Conservation (phyloP, 23 tunicate genomes). For the Halocynthia roretzi region DNA sequence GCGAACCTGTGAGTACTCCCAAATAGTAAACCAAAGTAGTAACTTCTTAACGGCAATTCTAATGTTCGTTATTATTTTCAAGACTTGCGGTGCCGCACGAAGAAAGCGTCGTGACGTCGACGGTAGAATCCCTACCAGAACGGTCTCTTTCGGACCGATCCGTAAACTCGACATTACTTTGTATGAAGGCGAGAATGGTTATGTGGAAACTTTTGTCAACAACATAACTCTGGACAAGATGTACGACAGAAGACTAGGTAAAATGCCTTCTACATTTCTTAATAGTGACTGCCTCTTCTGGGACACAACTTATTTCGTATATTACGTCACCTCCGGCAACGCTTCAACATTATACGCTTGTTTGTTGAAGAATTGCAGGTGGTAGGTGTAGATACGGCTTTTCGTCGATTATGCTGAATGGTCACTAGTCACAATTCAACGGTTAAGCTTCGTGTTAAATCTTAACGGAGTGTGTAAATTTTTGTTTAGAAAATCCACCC, state of each 20-base stretch:
- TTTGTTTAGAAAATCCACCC: too few species aligned
- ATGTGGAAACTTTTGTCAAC: not conserved
- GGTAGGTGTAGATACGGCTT: conserved; percentile 58
- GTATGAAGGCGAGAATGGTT: not conserved
- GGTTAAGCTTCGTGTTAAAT: too few species aligned
- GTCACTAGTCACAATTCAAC: too few species aligned
- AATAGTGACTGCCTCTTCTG: not conserved
- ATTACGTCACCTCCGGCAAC: conserved; percentile 52
- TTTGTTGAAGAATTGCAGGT: conserved; percentile 99
- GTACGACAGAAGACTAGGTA: not conserved
- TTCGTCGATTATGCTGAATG: conserved; percentile 2
- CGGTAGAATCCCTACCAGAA: conserved; percentile 17
- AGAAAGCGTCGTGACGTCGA: conserved; percentile 30
- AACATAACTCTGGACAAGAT: not conserved
- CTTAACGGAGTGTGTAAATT: too few species aligned
- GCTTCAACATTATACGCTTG: conserved; percentile 45
- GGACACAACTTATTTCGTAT: not conserved
- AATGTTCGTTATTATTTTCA: not conserved
- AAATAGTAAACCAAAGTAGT: not conserved
- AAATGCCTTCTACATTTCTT: not conserved
- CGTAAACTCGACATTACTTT: not conserved
- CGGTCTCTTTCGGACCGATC: conserved; percentile 59
- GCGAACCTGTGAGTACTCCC: conserved; percentile 58
- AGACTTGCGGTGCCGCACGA: conserved; percentile 59
- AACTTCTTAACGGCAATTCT: not conserved